Conservation (phyloP, 1,140 invertebrate species). For the Pemphigus obesinymphae region DNA sequence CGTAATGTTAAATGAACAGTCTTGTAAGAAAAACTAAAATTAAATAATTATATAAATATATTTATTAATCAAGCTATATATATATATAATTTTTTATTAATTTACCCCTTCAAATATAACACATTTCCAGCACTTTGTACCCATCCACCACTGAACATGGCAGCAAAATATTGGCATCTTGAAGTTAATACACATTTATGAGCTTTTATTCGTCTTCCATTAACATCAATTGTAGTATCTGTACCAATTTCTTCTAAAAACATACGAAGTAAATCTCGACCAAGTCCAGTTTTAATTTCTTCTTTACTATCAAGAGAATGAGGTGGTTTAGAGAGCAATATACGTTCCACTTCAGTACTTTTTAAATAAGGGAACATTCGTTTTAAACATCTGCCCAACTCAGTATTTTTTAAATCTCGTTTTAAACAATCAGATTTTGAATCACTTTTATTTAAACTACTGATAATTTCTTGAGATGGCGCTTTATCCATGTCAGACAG, state of each 20-base stretch:
- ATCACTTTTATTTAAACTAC: constrained; percentile 44
- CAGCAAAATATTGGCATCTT: constrained; percentile 85
- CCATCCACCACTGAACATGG: constrained; percentile 78
- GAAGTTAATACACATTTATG: constrained; percentile 87
- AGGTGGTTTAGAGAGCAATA: constrained; percentile 38
- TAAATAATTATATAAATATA: background rate
- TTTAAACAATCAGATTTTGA: constrained; percentile 38
- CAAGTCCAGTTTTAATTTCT: constrained; percentile 58
- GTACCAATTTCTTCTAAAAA: constrained; percentile 82
- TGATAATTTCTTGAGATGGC: constrained; percentile 33
- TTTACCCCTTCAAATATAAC: constrained; percentile 76
- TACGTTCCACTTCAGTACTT: constrained; percentile 30
- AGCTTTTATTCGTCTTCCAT: constrained; percentile 70
- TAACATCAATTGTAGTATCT: constrained; percentile 76
- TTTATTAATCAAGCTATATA: background rate
- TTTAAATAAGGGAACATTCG: constrained; percentile 41
- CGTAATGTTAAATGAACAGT: constrained; percentile 83
- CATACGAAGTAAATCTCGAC: constrained; percentile 80
- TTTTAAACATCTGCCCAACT: constrained; percentile 35
- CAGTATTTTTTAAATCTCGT: constrained; percentile 38
- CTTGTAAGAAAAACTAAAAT: constrained; percentile 68
- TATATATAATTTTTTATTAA: constrained; percentile 40
- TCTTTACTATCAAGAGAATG: constrained; percentile 57
- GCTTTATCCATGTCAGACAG: constrained; percentile 58
- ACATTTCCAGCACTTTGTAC: constrained; percentile 73